Percentiles rank a stretch among this genome's conserved stretches.
Conservation (phyloP, 1,140 invertebrate genomes). For the Panagrolaimus sp. region DNA sequence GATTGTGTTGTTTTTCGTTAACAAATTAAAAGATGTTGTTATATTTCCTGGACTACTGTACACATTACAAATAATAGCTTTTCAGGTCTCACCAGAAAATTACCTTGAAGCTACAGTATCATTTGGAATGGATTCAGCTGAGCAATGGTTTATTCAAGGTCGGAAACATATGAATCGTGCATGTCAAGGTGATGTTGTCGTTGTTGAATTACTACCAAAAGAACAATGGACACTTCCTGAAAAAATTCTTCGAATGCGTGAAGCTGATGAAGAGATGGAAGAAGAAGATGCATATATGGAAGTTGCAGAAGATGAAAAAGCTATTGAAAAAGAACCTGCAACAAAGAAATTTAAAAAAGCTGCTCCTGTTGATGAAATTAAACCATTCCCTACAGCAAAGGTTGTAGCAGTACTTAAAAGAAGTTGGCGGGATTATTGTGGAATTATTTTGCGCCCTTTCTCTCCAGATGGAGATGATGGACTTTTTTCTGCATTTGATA, state of each 20-base stretch:
- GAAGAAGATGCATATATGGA: conserved; percentile 26
- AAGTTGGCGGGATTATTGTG: conserved; percentile 78
- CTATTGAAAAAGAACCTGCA: not conserved
- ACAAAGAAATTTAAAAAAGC: conserved; percentile 23
- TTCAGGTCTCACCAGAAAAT: conserved; percentile 41
- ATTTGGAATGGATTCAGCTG: conserved; percentile 28
- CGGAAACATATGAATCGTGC: conserved; percentile 69
- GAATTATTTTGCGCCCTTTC: conserved; percentile 32
- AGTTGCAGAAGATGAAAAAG: conserved; percentile 19
- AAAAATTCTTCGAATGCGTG: conserved; percentile 59
- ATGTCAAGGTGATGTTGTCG: conserved; percentile 90
- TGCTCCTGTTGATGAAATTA: conserved; percentile 9
- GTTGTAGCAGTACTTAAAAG: conserved; percentile 89
- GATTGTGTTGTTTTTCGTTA: too few species aligned
- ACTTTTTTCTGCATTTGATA: conserved; percentile 81
- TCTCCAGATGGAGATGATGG: conserved; percentile 66
- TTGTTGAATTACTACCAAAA: conserved; percentile 80
- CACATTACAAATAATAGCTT: too few species aligned
- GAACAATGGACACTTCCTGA: conserved; percentile 79
- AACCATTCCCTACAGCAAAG: conserved; percentile 71
- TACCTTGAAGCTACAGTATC: conserved; percentile 36
- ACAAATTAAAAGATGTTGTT: not conserved
- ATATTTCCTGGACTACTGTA: too few species aligned
- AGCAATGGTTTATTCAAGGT: conserved; percentile 35
- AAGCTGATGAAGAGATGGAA: conserved; percentile 49